Evolutionary conservation across 1,140 invertebrate species (phyloP), one percentile per base, ranked within the genome.

Genomic region (Micrasema minimum): DNA sequence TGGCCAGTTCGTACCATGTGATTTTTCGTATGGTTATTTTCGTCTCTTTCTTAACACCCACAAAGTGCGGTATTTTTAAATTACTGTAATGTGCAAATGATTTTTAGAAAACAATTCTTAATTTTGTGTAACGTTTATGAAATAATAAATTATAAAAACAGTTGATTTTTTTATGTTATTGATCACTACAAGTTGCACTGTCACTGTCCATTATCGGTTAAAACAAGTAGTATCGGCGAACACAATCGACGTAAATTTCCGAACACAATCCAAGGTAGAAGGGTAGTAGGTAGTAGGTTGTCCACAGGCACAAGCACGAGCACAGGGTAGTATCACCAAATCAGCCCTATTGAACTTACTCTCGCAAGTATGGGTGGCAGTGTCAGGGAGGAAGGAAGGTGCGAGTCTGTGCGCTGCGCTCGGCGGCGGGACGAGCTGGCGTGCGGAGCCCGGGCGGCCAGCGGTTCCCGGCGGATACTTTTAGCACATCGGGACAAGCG

Each of bases 401-500:
- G 81, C 82, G 82, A 85, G 81, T 76, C 72, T 59, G 57, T 68
- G 7, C 38, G 41, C 75, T 16, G 82, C 80, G 81, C 79, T 81
- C 81, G 81, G 79, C 81, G 80, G 79, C 82, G 80, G 79, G 80
- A 31, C 26, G 7, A 7, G 7, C 26, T 31, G 7, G 26, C 2
- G 26, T 31, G 78, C 80, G 79, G 83, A 81, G 83, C 83, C 82
- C 83, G 82, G 83, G 82, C 81, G 80, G 73, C 79, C 80, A 85
- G 83, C 86, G 85, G 83, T 80, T 80, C 82, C 83, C 84, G 83
- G 89, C 88, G 88, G 85, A 89, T 88, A 85, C 83, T 89, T 90
- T 90, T 90, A 90, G 89, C 88, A 87, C 88, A 43, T 62, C 67
- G 84, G 85, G 84, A 82, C 81, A 80, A 81, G 80, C 84, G 83